Evolutionary conservation across 2,888 invertebrate species (phyloP), one percentile per base, ranked within the genome.

Genomic region (Apodemia zela): DNA sequence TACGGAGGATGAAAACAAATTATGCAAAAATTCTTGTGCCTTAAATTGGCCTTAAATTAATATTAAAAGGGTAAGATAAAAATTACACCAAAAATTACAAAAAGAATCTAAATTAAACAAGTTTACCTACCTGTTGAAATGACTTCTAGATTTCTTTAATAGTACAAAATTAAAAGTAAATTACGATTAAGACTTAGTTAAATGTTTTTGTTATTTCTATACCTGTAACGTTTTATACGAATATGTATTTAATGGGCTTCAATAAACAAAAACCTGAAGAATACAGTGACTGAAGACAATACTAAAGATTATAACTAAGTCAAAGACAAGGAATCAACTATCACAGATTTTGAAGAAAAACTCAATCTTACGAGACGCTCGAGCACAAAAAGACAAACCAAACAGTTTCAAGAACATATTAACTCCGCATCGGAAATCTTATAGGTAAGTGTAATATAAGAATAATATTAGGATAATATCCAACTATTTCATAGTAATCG

Each of bases 31-130:
- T 80, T 79, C 76, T 84, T 78, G 92, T 92, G 92, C 92, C 92
- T 92, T 92, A 91, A 91, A 92, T 92, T 89, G 92, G 92, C 92
- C 92, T 92, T 92, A 92, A 92, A 92, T 85, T 89, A 83, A 77
- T 82, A 85, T 73, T 85, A 92, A 89, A 89, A 87, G 84, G 83
- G 84, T 89, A 88, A 89, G 88, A 86, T 83, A 85, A 86, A 54
- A 87, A 86, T 80, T 82, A 82, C 79, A 71, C 72, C 78, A 80
- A 87, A 80, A 81, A 81, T 74, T 67, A 73, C 71, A 79, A 80
- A 84, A 84, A 80, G 81, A 79, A 79, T 78, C 88, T 79, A 90
- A 90, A 89, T 86, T 89, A 84, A 84, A 75, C 78, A 80, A 84
- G 78, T 85, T 89, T 90, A 90, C 84, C 89, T 89, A 89, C 86